phyloP scores from a whole-genome alignment of 2,797 vertebrate species.

The Pempheris klunzingeri region DNA sequence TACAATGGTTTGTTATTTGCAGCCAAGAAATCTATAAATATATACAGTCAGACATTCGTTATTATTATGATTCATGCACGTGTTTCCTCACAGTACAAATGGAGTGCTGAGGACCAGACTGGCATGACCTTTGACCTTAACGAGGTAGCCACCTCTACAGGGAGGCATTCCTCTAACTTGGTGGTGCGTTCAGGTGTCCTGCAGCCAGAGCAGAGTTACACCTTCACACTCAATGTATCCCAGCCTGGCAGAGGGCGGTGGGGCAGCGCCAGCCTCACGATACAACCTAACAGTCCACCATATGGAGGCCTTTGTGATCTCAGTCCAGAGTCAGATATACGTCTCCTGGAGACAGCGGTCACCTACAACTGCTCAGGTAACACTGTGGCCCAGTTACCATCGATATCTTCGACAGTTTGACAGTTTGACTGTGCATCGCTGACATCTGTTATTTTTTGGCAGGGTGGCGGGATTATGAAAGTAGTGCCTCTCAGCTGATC shows the following conservation, averaged over 20 bases:
- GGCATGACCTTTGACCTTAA: slow-evolving; percentile 76
- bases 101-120: slow-evolving; percentile 71
- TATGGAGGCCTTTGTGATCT: slow-evolving; percentile 83
- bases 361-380: slow-evolving; percentile 86
- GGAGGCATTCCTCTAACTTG: slow-evolving; percentile 69
- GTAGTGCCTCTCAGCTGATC: slow-evolving; percentile 81
- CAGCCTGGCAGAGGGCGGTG: slow-evolving; percentile 62
- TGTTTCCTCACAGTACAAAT: slow-evolving; percentile 75
- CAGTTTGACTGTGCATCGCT: not conserved
- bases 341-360: slow-evolving; percentile 80
- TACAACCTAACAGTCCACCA: slow-evolving; percentile 76
- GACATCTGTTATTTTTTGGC: slow-evolving; percentile 27
- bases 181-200: slow-evolving; percentile 79
- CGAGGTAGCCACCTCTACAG: slow-evolving; percentile 71
- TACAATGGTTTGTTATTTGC: not conserved
- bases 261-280: slow-evolving; percentile 79
- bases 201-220: slow-evolving; percentile 75
- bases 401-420: not conserved
- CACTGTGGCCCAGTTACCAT: not conserved
- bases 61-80: not conserved
- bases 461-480: slow-evolving; percentile 84
- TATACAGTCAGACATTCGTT: not conserved
- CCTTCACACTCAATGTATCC: slow-evolving; percentile 80
- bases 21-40: not conserved
- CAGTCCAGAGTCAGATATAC: slow-evolving; percentile 72